These are phyloP conservation scores for Pelvicachromis taeniatus DNA, from an alignment of 2,113 vertebrate species.

Conservation along the genomic window DNA sequence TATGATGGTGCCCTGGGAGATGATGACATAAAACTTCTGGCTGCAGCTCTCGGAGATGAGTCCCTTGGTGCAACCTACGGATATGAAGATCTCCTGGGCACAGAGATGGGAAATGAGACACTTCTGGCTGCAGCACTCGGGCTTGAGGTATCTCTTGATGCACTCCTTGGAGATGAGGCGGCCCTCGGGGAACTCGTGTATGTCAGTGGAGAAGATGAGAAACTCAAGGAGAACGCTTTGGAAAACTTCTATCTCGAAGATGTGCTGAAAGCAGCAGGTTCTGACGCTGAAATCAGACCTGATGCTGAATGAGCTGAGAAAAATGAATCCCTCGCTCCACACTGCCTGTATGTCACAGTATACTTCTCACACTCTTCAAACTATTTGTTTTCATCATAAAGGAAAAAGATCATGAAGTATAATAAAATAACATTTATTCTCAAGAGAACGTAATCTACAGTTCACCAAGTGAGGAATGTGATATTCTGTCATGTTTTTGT, in stretches of 20 bases:
- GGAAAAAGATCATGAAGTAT: background rate
- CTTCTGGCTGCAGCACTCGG: background rate
- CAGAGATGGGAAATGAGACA: background rate
- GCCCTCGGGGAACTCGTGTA: background rate
- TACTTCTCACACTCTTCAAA: background rate
- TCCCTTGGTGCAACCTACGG: fast-evolving
- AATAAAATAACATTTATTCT: background rate
- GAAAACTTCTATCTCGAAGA: background rate
- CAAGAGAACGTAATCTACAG: background rate
- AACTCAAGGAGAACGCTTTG: background rate
- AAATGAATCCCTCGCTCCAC: background rate
- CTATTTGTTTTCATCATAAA: background rate
- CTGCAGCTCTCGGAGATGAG: background rate
- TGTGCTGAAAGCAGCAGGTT: background rate
- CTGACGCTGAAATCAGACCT: background rate
- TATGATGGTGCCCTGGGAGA: background rate
- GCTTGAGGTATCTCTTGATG: background rate
- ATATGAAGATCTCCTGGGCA: background rate
- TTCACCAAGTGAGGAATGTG: background rate
- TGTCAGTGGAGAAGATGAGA: background rate
- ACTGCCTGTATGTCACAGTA: background rate
- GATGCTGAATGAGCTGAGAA: background rate
- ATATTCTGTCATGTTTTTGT: background rate
- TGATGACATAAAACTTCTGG: background rate
- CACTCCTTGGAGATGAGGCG: background rate